Percentiles rank a stretch among this genome's conserved stretches.
Conservation (phyloP, 2,797 vertebrate species). For the Phataginus tricuspis region DNA sequence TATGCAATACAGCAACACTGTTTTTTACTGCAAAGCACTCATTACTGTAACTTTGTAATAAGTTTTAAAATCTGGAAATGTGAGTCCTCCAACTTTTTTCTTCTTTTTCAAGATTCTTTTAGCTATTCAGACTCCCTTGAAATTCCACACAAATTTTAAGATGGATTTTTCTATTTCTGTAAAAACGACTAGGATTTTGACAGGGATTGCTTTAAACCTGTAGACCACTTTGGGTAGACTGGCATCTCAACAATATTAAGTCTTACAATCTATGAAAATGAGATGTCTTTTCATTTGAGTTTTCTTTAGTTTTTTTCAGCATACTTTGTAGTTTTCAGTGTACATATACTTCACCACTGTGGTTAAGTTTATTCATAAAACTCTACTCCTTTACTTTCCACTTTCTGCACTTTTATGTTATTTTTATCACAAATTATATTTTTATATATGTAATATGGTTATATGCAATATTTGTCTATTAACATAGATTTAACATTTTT, state of each 20-base stretch:
- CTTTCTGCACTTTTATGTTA: not conserved
- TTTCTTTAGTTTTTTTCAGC: not conserved
- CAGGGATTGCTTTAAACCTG: not conserved
- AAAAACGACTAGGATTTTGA: not conserved
- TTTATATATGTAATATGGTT: not conserved
- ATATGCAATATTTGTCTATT: not conserved
- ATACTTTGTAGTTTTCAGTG: not conserved
- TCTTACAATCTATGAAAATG: not conserved
- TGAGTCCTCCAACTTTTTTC: not conserved
- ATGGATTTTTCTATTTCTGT: not conserved
- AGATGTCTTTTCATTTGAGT: not conserved
- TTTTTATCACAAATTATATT: not conserved
- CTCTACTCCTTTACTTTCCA: not conserved
- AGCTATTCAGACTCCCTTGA: not conserved
- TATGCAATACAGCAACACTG: not conserved
- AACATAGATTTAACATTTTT: not conserved
- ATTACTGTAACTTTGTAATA: not conserved
- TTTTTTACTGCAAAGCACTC: not conserved
- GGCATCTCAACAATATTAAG: not conserved
- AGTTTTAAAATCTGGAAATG: not conserved
- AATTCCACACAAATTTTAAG: not conserved
- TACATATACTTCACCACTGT: not conserved
- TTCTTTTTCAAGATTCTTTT: not conserved
- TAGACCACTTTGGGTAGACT: not conserved
- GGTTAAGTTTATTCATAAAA: not conserved